These are phyloP conservation scores for Coelinius sp. DNA, from an alignment of 2,888 invertebrate species.

Conservation along the genomic window DNA sequence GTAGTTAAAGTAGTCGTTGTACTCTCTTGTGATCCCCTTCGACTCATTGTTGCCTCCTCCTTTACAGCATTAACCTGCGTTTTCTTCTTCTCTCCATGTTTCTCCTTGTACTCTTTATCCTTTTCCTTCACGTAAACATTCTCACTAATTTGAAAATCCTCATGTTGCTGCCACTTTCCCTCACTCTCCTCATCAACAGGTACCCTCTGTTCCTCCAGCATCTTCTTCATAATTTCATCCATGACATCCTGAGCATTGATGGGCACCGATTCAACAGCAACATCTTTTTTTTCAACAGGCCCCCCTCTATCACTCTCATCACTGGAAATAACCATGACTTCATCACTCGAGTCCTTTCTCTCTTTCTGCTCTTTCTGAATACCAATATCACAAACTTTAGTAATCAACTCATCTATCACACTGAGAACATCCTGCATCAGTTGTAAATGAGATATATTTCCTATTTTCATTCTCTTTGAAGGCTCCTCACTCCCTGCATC, in stretches of 20 bases:
- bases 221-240: conserved; percentile 72
- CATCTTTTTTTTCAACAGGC: conserved; percentile 32
- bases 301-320: conserved; percentile 59
- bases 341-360: conserved; percentile 49
- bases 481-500: conserved; percentile 50
- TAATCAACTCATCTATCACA: conserved; percentile 65
- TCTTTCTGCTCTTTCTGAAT: conserved; percentile 46
- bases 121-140: conserved; percentile 22
- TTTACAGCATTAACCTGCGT: conserved; percentile 49
- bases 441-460: conserved; percentile 62
- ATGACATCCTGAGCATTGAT: conserved; percentile 70
- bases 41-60: conserved; percentile 58
- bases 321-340: conserved; percentile 60
- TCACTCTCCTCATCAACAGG: conserved; percentile 55
- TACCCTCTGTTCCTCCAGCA: conserved; percentile 66
- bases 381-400: conserved; percentile 63
- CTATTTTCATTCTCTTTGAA: conserved; percentile 60
- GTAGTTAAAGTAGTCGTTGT: conserved; percentile 68
- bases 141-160: conserved; percentile 48
- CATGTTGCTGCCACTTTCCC: conserved; percentile 61
- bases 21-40: conserved; percentile 69
- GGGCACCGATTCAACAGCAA: conserved; percentile 40
- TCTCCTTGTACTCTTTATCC: conserved; percentile 54
- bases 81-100: conserved; percentile 56
- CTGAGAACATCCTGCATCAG: conserved; percentile 68